Evolutionary conservation across 2,113 vertebrate genomes (phyloP), one percentile per base, ranked within the genome.

Genomic region (Lathamus discolor): DNA sequence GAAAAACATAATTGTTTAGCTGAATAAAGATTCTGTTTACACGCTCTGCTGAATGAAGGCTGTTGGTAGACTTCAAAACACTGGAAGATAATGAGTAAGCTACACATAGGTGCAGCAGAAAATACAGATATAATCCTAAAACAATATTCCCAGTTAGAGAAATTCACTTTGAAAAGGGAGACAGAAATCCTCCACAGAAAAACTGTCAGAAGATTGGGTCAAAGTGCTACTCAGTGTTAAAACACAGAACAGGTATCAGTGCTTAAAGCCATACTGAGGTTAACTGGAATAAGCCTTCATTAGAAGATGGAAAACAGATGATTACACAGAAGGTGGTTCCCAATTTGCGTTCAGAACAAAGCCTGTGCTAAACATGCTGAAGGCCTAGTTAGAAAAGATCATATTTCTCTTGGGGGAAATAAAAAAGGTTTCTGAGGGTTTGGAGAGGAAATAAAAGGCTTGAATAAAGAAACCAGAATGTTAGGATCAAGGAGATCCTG

Each of bases 1-100:
- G 75, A 80, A 94, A 88, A 88, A 62, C 9, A 6, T n/a, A 81
- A 75, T 75, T 52, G 31, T 83, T 93, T 91, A 80, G 43, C 70
- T 82, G 59, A 91, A 91, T 63, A 93, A 96, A 83, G 78, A 72
- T 69, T 85, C 70, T 66, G 46, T 80, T 97, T 78, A 94, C 23
- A 49, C 29, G 49, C 37, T 70, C 46, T 54, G 31, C 62, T 88
- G 84, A 93, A 88, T 63, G 54, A 90, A 88, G 67, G 54, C 90
- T 93, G 91, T 94, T 77, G 48, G 59, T 67, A 49, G 46, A 80
- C 51, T 85, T 85, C 84, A 91, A 90, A 88, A 91, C 54, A 90
- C 16, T 77, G 70, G 54, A 91, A 91, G 70, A 89, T 55, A 49
- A 94, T 0, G 1, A 90, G 33, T 83, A 83, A 73, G 37, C 13